These are phyloP conservation scores for Protosalanx chinensis DNA, from an alignment of 2,797 vertebrate species.

Conservation along the genomic window DNA sequence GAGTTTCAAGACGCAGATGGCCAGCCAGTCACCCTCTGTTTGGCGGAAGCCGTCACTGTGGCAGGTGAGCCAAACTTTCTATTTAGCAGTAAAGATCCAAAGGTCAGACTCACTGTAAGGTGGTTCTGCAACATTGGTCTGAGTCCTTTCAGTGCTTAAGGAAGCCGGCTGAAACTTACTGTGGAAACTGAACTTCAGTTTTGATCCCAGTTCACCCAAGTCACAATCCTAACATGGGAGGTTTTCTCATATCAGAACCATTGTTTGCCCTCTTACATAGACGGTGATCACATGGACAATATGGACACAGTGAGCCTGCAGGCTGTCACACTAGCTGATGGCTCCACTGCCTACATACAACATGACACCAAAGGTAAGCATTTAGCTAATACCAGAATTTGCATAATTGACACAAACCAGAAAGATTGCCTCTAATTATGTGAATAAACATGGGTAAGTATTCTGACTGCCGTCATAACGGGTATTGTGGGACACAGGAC, in stretches of 20 bases:
- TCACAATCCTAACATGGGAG: not conserved
- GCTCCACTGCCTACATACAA: slow-evolving; percentile 97
- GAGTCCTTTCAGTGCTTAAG: not conserved
- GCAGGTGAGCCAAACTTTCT: slow-evolving; percentile 75
- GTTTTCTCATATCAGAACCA: not conserved
- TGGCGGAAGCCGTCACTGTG: slow-evolving; percentile 93
- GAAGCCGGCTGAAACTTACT: not conserved
- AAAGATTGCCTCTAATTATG: not conserved
- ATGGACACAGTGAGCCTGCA: slow-evolving; percentile 98
- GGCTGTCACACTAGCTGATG: slow-evolving; percentile 95
- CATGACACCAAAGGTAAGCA: slow-evolving; percentile 88
- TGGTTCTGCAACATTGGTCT: not conserved
- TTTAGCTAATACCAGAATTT: not conserved
- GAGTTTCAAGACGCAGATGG: slow-evolving; percentile 95
- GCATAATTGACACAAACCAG: not conserved
- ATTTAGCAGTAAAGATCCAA: not conserved
- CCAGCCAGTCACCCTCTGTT: slow-evolving; percentile 94
- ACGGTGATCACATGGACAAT: slow-evolving; percentile 92
- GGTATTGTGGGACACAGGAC: not conserved
- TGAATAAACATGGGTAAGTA: too few species aligned
- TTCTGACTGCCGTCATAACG: not conserved
- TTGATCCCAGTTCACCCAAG: not conserved
- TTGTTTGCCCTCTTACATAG: slow-evolving; percentile 55
- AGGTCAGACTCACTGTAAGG: not conserved
- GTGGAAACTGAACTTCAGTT: not conserved